Evolutionary conservation across 2,113 vertebrate genomes (phyloP).

Genomic region (Nesogale talazaci): DNA sequence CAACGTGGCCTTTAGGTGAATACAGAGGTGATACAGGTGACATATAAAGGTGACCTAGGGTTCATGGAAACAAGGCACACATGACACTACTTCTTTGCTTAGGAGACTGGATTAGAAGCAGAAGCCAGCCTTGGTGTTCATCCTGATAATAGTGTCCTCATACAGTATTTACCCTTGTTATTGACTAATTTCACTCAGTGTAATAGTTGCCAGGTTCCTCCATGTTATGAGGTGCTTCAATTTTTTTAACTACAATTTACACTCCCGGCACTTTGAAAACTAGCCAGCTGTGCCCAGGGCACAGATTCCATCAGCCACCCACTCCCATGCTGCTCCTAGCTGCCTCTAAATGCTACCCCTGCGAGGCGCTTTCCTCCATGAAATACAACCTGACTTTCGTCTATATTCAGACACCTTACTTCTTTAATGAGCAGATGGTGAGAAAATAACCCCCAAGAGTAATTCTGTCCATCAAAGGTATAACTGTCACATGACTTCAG

Average conservation of each 20-base stretch:
- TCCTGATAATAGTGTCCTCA: no score
- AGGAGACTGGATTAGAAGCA: no score
- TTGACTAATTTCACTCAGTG: no score
- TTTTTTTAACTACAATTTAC: neutral
- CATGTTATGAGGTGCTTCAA: neutral
- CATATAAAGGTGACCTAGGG: no score
- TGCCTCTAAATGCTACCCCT: neutral
- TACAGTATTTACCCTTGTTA: no score
- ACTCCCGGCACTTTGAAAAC: conserved; percentile 20
- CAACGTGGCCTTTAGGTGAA: no score
- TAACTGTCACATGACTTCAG: neutral
- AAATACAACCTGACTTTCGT: neutral
- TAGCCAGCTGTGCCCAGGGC: neutral
- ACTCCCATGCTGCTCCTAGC: neutral
- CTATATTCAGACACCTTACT: neutral
- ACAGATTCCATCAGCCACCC: neutral
- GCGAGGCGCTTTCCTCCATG: neutral
- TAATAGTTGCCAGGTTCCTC: no score
- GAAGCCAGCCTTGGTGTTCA: no score
- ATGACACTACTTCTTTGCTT: no score
- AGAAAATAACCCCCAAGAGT: neutral
- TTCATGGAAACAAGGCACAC: no score
- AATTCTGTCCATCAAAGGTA: neutral
- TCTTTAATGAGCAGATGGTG: neutral
- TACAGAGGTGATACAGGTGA: no score